phyloP scores from a whole-genome alignment of 2,113 vertebrate species.

The Solenodon paradoxus region DNA sequence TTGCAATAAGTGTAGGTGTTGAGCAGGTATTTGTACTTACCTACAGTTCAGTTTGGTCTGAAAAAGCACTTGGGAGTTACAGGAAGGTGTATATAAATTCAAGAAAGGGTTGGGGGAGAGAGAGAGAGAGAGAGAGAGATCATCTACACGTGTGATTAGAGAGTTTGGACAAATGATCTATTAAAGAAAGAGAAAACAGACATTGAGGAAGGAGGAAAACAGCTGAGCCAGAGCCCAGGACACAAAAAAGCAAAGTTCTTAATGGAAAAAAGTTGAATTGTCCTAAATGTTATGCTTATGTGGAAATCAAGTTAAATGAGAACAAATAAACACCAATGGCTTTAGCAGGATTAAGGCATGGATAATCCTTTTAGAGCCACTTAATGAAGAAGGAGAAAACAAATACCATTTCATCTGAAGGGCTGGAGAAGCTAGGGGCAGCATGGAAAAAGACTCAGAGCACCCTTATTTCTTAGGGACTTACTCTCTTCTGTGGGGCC shows the following conservation, averaged over 20 bases:
- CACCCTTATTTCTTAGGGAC: no score
- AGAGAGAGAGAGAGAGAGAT: not conserved
- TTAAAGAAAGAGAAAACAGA: not conserved
- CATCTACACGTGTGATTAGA: not conserved
- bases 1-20: no score
- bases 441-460: not conserved
- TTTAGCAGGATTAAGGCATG: not conserved
- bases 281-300: not conserved
- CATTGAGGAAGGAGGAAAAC: not conserved
- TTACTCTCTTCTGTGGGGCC: no score
- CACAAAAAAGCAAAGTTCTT: not conserved
- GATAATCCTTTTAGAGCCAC: not conserved
- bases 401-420: not conserved
- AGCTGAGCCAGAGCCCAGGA: not conserved
- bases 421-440: fast-evolving
- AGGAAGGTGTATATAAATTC: no score
- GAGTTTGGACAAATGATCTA: not conserved
- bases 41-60: not conserved
- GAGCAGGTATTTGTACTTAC: fast-evolving
- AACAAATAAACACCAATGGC: not conserved
- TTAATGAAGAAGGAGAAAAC: not conserved
- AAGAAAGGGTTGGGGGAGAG: not conserved
- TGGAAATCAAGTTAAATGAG: not conserved
- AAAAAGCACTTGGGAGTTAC: not conserved
- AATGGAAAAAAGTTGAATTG: not conserved